Evolutionary conservation across 92 coral and sea anemone species (phyloP).

Genomic region (Blastomussa wellsi): DNA sequence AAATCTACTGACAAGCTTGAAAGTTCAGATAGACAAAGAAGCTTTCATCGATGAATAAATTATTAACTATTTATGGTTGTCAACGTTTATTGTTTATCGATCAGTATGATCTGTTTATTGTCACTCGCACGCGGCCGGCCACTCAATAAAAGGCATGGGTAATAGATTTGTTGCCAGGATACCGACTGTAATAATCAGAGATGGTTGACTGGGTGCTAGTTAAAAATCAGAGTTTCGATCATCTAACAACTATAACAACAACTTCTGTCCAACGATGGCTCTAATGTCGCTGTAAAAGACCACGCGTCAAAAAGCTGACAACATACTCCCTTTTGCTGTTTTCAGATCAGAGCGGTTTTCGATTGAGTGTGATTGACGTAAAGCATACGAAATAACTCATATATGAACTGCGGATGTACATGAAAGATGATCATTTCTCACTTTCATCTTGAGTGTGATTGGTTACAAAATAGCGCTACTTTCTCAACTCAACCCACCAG

Average conservation of each 20-base stretch:
- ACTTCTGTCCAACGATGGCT: too few species aligned
- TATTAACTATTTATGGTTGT: conserved; percentile 27
- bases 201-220: neutral
- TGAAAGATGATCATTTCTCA: too few species aligned
- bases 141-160: neutral
- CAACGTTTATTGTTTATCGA: conserved; percentile 30
- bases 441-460: too few species aligned
- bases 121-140: neutral
- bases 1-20: neutral
- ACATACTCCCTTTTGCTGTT: too few species aligned
- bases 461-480: too few species aligned
- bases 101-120: conserved; percentile 11
- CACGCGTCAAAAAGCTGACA: too few species aligned
- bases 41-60: conserved; percentile 23
- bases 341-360: too few species aligned
- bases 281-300: too few species aligned
- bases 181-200: neutral
- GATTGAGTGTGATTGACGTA: neutral
- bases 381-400: too few species aligned
- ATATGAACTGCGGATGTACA: too few species aligned
- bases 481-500: too few species aligned
- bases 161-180: conserved; percentile 11
- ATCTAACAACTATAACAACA: too few species aligned
- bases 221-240: neutral
- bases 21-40: conserved; percentile 7